These are phyloP conservation scores for Phoeniculus purpureus DNA, from an alignment of 2,797 vertebrate genomes.

Conservation along the genomic window DNA sequence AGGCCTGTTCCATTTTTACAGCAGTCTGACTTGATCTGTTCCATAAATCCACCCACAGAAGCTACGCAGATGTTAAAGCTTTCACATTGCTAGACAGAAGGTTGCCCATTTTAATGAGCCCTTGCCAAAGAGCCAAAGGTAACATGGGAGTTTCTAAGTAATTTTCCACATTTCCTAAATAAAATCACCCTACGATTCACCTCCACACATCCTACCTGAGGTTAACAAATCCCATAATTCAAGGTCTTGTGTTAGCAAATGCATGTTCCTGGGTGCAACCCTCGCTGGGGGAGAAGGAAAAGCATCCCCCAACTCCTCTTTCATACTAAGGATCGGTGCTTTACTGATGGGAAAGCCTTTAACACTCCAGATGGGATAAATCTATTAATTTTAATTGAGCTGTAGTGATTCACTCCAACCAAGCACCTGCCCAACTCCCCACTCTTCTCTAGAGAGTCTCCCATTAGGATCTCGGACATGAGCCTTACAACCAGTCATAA, in stretches of 20 bases:
- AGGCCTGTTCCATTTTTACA: not conserved
- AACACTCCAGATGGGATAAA: slow-evolving; percentile 30
- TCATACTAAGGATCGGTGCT: not conserved
- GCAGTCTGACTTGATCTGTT: not conserved
- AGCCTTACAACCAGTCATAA: not conserved
- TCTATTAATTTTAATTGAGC: slow-evolving; percentile 36
- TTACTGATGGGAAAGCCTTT: not conserved
- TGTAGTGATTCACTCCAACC: slow-evolving; percentile 14
- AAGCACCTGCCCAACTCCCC: not conserved
- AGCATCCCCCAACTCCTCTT: not conserved
- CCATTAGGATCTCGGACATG: not conserved
- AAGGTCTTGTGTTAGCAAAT: not conserved
- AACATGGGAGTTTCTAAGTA: not conserved
- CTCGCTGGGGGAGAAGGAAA: not conserved
- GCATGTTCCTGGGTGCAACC: not conserved
- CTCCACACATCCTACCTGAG: not conserved
- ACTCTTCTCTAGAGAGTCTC: not conserved
- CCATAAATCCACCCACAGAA: slow-evolving; percentile 40
- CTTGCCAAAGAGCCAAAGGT: slow-evolving; percentile 27
- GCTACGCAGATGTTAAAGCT: not conserved
- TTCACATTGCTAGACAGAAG: slow-evolving; percentile 21
- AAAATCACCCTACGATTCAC: not conserved
- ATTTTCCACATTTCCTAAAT: not conserved
- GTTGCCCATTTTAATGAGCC: slow-evolving; percentile 22
- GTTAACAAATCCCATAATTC: not conserved